phyloP scores from a whole-genome alignment of 2,113 vertebrate genomes.

The Paramormyrops kingsleyae region DNA sequence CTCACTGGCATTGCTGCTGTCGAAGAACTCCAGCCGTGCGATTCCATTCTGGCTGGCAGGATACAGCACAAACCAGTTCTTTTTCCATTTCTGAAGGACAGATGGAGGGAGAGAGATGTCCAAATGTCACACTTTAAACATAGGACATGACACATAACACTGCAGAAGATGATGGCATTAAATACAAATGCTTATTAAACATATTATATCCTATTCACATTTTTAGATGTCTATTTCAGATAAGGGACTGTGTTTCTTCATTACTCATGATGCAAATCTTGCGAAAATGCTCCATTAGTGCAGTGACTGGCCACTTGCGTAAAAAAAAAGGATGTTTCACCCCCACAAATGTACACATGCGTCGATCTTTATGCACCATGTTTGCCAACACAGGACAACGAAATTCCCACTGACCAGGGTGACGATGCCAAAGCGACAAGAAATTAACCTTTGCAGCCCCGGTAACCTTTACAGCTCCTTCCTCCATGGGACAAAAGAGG shows the following conservation, averaged over 20 bases:
- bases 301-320: background rate
- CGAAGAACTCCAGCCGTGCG: slow-evolving; percentile 87
- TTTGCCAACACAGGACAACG: background rate
- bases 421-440: background rate
- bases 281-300: background rate
- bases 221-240: background rate
- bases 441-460: background rate
- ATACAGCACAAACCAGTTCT: slow-evolving; percentile 87
- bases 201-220: background rate
- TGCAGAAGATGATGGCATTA: background rate
- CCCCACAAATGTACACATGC: background rate
- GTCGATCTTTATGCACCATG: background rate
- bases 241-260: background rate
- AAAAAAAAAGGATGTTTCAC: background rate
- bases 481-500: background rate
- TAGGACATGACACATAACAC: background rate
- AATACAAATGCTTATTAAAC: background rate
- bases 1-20: slow-evolving; percentile 66
- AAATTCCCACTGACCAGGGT: background rate
- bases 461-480: background rate
- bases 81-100: slow-evolving; percentile 82
- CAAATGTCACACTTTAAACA: background rate
- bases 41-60: slow-evolving; percentile 87
- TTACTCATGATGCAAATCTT: background rate
- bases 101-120: background rate